Base-by-base conservation (phyloP, 2,888 invertebrate species). In the Chydorus sphaericus region DNA sequence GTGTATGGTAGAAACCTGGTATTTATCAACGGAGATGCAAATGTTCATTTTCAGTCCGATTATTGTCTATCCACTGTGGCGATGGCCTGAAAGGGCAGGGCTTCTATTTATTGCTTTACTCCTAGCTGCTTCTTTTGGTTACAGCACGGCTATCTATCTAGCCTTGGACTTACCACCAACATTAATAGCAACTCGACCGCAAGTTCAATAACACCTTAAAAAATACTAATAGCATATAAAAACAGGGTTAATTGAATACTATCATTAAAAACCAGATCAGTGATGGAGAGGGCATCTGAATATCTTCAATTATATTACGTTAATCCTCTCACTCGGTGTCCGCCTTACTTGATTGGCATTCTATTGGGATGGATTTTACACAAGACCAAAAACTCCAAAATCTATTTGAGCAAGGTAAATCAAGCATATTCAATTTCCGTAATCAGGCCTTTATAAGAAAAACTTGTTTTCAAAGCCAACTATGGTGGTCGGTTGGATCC, bases 1-100 rank as follows among this genome's bases (percentile, higher is more conserved):
- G 81, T 82, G 81, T 61, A 81, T 82, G 81, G 82, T 81, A 68
- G 81, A 82, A 68, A 80, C 81, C 0, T 82, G 82, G 82, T 82
- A 81, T 63, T 70, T 82, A 37, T 72, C 77, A 3, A 74, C 31
- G 20, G 61, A 61, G 37, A 58, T 61, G 57, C 60, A 60, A 44
- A 59, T 61, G 36, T 61, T 57, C 48, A 26, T 60, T 14, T 10
- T 61, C 8, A 48, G 58, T 4, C 60, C 61, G 2, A 23, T 61
- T n/a, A 20, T 61, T 2, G 57, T 61, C 48, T 61, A 59, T 28
- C 60, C 59, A 1, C 36, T 61, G 4, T 60, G 59, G 59, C 51
- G 57, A 28, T 59, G 57, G 53, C n/a, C n/a, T n/a, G n/a, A n/a
- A n/a, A n/a, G n/a, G n/a, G n/a, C 57, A 8, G 60, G 60, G 18